Evolutionary conservation across 1,140 invertebrate species (phyloP), one percentile per base, ranked within the genome.

Genomic region (Zophobas morio): DNA sequence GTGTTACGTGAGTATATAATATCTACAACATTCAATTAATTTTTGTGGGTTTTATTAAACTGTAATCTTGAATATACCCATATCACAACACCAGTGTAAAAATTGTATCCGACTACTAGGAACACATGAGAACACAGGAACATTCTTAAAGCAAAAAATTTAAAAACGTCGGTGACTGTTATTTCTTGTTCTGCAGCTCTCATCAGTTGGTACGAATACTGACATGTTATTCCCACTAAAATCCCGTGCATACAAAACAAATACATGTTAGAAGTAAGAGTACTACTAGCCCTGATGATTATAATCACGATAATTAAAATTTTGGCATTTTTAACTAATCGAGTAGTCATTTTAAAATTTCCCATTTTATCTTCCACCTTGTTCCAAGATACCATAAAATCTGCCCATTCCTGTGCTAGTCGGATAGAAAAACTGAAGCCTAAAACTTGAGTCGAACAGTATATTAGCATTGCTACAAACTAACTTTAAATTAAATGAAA

Each of bases 331-430:
- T 4, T 51, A 5, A 6, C n/a, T 20, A 51, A 51, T n/a, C 20
- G 6, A 6, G 49, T 51, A 2, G 6, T 51, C n/a, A 51, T 20
- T 20, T 76, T 76, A 53, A 75, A 81, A 3, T 5, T 34, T 37
- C 49, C 60, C 81, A 82, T 81, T 36, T 60, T 33, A 6, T 54
- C 53, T 36, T 82, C 81, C 20, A 82, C 74, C 0, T 39, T 6
- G 20, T 34, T 54, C 81, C 81, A 82, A 8, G 57, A 42, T 42
- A 60, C 20, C 74, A 82, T 74, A 8, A 81, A 72, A n/a, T 53
- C 8, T 1, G 60, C 56, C 81, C 81, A 82, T 36, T 78, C 5
- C 46, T 47, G 79, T 0, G 80, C 81, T 40, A 81, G 46, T 4
- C 20, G 8, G 80, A 42, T 42, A 39, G 33, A 63, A 32, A 8